These are phyloP conservation scores for Malachius bipustulatus DNA, from an alignment of 2,888 invertebrate genomes.

Conservation along the genomic window DNA sequence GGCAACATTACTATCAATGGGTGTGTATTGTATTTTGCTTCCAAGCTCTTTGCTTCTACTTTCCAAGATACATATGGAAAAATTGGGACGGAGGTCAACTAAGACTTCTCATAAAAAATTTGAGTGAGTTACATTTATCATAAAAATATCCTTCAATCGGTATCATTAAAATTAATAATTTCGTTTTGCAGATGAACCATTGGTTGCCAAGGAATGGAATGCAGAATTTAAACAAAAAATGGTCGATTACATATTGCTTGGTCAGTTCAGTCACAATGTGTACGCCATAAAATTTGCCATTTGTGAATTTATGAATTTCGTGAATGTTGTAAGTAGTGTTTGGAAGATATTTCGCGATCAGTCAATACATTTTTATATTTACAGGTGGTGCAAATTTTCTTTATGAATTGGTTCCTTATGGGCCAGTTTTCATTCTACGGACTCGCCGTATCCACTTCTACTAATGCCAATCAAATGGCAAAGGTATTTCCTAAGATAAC, in stretches of 20 bases:
- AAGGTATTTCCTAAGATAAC: slow-evolving; percentile 56
- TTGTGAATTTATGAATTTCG: slow-evolving; percentile 62
- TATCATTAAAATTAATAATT: slow-evolving; percentile 6
- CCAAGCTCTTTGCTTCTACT: slow-evolving; percentile 56
- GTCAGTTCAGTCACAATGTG: slow-evolving; percentile 47
- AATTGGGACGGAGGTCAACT: slow-evolving; percentile 56
- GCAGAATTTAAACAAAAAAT: slow-evolving; percentile 43
- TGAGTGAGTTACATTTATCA: slow-evolving; percentile 37
- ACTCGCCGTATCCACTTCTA: slow-evolving; percentile 38
- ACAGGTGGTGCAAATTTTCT: slow-evolving; percentile 56
- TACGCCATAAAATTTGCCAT: slow-evolving; percentile 55
- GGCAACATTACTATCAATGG: slow-evolving; percentile 61
- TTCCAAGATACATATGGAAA: slow-evolving; percentile 61
- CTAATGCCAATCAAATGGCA: slow-evolving; percentile 48
- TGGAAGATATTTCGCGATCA: too few relatives aligned
- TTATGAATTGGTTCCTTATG: slow-evolving; percentile 52
- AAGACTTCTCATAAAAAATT: slow-evolving; percentile 46
- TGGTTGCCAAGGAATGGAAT: slow-evolving; percentile 46
- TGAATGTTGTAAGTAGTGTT: slow-evolving; percentile 52
- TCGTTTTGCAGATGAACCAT: slow-evolving; percentile 39
- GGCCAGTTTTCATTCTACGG: slow-evolving; percentile 52
- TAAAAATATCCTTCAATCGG: slow-evolving; percentile 4
- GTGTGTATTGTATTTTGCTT: slow-evolving; percentile 55
- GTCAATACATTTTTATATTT: too few relatives aligned
- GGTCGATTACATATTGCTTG: slow-evolving; percentile 45